These are phyloP conservation scores for Callimorpha dominula DNA, from an alignment of 2,888 invertebrate genomes.

Conservation along the genomic window DNA sequence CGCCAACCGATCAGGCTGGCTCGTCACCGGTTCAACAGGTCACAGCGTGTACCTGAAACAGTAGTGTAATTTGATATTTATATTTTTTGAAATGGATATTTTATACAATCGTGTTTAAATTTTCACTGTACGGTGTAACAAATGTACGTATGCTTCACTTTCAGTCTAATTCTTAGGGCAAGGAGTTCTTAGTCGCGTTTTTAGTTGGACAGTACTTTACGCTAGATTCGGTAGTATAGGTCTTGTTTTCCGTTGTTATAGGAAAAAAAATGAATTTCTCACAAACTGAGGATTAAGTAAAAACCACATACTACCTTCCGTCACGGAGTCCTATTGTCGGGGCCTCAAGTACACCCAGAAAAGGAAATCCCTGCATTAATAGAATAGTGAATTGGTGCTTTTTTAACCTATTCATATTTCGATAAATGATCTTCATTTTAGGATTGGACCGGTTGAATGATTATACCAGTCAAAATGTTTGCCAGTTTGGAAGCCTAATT, in stretches of 20 bases:
- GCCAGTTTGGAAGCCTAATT: too few species aligned
- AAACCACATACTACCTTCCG: background rate
- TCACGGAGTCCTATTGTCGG: background rate
- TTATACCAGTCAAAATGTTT: too few species aligned
- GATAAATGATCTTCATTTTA: background rate
- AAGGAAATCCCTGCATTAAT: background rate
- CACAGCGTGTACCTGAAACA: constrained; percentile 49
- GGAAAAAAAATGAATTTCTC: too few species aligned
- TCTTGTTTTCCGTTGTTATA: too few species aligned
- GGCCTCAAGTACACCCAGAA: background rate
- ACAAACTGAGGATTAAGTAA: background rate
- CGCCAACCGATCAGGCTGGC: constrained; percentile 52
- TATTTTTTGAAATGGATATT: constrained; percentile 14
- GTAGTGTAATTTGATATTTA: constrained; percentile 21
- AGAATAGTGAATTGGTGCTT: background rate
- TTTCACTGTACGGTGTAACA: background rate
- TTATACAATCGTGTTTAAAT: background rate
- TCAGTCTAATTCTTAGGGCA: too few species aligned
- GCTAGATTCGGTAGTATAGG: too few species aligned
- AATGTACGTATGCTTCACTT: background rate
- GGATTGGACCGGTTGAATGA: background rate
- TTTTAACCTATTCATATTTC: background rate
- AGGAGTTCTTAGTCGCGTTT: too few species aligned
- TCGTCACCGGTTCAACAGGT: constrained; percentile 60
- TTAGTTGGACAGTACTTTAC: too few species aligned